Evolutionary conservation across 1,140 invertebrate species (phyloP), one percentile per base, ranked within the genome.

Genomic region (Zaprionus vittiger): DNA sequence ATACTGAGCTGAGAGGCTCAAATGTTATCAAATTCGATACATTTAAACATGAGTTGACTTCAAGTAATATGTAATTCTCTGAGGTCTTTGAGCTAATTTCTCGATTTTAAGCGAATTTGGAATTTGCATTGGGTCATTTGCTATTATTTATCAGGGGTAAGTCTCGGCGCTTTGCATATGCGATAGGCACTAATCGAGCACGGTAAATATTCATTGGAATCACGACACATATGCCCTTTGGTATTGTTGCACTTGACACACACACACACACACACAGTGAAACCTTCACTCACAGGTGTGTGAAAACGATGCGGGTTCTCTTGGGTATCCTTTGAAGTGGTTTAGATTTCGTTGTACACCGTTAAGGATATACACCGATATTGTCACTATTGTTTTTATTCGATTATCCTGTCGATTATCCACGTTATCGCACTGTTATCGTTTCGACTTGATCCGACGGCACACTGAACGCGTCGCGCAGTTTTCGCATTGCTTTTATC

Each of bases 391-490:
- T 55, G 24, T 55, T 15, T 14, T 17, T 56, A 17, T 62, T 22
- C 20, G 49, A 11, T 49, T 59, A 47, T 63, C 44, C 67, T 28
- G 15, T 31, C 41, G 78, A 47, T 17, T 75, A 63, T 70, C 14
- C 60, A 44, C 49, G 37, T 69, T 56, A 56, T 56, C 54, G 22
- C 72, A 49, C 47, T 78, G 57, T 38, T 76, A 85, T 81, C 47
- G 72, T 59, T 80, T 67, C 76, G 85, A 91, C 73, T 71, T 77
- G 63, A 73, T 73, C 75, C 85, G 71, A 77, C 78, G 60, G 69
- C 75, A 80, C 73, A 90, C 85, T 90, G 85, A 90, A 90, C 82
- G 81, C 77, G 79, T 44, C 67, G 70, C 78, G 79, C 56, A 73
- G 31, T 60, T 22, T 38, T 20, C 41, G 26, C 41, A 77, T 67